These are phyloP conservation scores for Mastigias papua DNA, from an alignment of 30 jellyfish, hydroid and myxozoan species.

Conservation along the genomic window DNA sequence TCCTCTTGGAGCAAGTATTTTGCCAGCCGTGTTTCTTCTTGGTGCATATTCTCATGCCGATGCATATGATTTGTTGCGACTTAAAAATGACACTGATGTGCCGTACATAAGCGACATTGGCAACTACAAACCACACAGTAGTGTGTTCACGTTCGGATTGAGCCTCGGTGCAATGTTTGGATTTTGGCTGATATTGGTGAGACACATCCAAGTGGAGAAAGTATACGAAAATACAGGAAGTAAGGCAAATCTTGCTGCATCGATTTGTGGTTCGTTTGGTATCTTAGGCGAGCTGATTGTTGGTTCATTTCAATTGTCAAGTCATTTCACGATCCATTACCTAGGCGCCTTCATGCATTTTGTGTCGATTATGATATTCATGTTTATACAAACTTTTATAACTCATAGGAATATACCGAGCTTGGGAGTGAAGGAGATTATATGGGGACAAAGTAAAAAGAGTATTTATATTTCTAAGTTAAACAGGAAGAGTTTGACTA, in stretches of 20 bases:
- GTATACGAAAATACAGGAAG: constrained; percentile 25
- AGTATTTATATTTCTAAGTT: too few relatives aligned
- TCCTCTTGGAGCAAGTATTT: constrained; percentile 39
- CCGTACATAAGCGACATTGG: constrained; percentile 90
- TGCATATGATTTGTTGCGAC: background rate
- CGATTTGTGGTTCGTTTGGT: constrained; percentile 29
- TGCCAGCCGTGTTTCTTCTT: constrained; percentile 39
- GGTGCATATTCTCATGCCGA: constrained; percentile 46
- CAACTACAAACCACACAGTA: constrained; percentile 76
- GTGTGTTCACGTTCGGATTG: constrained; percentile 80
- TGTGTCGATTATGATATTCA: constrained; percentile 29
- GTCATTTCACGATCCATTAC: constrained; percentile 65
- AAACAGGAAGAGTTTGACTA: too few relatives aligned
- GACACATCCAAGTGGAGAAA: constrained; percentile 69
- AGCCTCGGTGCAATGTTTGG: constrained; percentile 48
- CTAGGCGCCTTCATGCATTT: constrained; percentile 71
- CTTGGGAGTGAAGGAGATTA: too few relatives aligned
- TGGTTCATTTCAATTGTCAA: constrained; percentile 71
- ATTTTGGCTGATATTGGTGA: constrained; percentile 36
- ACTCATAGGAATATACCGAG: too few relatives aligned
- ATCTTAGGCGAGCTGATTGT: constrained; percentile 70
- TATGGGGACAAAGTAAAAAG: too few relatives aligned
- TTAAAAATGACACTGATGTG: constrained; percentile 14
- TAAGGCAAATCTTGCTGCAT: constrained; percentile 14
- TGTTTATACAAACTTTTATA: too few relatives aligned